phyloP scores from a whole-genome alignment of 2,113 vertebrate genomes.

The Takifugu bimaculatus region DNA sequence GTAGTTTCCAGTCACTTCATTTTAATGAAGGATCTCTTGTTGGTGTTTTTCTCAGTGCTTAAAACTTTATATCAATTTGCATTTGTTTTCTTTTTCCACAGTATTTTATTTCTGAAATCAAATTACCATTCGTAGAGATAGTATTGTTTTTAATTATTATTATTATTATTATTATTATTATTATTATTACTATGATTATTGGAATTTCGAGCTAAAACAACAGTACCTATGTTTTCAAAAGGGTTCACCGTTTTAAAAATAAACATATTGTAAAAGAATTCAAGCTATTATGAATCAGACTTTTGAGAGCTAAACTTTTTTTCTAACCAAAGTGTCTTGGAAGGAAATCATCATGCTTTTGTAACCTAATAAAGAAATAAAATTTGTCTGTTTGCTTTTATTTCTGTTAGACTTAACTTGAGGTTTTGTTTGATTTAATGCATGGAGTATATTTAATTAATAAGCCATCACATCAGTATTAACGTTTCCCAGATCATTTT shows the following conservation, averaged over 20 bases:
- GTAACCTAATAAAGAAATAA: conserved; percentile 73
- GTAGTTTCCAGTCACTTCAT: conserved; percentile 41
- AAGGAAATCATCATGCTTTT: conserved; percentile 71
- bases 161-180: conserved; percentile 11
- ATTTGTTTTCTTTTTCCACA: conserved; percentile 46
- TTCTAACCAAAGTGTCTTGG: conserved; percentile 74
- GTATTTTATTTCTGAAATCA: conserved; percentile 52
- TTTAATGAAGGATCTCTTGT: conserved; percentile 42
- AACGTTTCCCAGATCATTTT: no score
- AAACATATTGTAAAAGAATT: conserved; percentile 20
- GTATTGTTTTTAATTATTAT: conserved; percentile 25
- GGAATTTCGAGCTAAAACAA: conserved; percentile 42
- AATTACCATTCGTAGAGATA: conserved; percentile 45
- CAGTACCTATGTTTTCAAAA: conserved; percentile 26
- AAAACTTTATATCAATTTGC: not conserved
- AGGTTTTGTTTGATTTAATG: no score
- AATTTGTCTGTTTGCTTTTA: conserved; percentile 39
- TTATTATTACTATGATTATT: conserved; percentile 28
- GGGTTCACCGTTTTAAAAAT: conserved; percentile 39
- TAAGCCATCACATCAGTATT: no score
- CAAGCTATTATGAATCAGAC: conserved; percentile 40
- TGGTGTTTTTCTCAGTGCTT: conserved; percentile 22
- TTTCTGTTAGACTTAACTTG: conserved; percentile 3
- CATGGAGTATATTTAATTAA: no score
- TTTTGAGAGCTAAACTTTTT: conserved; percentile 67